Conservation (phyloP, 2,797 vertebrate species). For the Tamandua tetradactyla region DNA sequence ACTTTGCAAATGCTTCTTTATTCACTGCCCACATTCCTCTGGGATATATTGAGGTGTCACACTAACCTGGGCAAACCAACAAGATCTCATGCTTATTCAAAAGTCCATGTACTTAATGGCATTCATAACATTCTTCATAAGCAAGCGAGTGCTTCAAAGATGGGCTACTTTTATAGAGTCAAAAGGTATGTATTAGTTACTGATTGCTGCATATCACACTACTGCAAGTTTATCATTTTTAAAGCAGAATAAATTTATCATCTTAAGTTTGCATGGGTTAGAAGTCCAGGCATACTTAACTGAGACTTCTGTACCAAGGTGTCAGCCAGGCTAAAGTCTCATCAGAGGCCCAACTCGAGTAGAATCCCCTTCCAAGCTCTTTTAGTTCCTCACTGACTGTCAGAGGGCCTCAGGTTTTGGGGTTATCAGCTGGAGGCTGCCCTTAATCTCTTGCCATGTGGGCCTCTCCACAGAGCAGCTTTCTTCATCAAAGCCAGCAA, state of each 20-base stretch:
- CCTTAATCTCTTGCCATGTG: not conserved
- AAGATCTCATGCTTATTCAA: too few species aligned
- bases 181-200: not conserved
- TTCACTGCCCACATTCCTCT: too few species aligned
- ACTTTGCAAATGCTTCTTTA: too few species aligned
- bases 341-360: fast-evolving
- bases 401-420: not conserved
- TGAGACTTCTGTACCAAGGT: not conserved
- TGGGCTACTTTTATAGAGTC: not conserved
- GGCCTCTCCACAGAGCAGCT: not conserved
- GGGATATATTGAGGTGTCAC: too few species aligned
- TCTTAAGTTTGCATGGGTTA: not conserved
- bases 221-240: not conserved
- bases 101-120: too few species aligned
- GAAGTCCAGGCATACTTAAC: not conserved
- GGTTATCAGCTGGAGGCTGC: not conserved
- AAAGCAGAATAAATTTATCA: not conserved
- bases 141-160: not conserved
- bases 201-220: not conserved
- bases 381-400: not conserved
- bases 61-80: too few species aligned
- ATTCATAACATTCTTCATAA: not conserved
- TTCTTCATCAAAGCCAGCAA: not conserved
- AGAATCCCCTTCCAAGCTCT: not conserved
- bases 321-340: not conserved